Percentiles rank a stretch among this genome's conserved stretches.
These are phyloP conservation scores for Oligia latruncula DNA, from an alignment of 2,888 invertebrate species.

Conservation along the genomic window DNA sequence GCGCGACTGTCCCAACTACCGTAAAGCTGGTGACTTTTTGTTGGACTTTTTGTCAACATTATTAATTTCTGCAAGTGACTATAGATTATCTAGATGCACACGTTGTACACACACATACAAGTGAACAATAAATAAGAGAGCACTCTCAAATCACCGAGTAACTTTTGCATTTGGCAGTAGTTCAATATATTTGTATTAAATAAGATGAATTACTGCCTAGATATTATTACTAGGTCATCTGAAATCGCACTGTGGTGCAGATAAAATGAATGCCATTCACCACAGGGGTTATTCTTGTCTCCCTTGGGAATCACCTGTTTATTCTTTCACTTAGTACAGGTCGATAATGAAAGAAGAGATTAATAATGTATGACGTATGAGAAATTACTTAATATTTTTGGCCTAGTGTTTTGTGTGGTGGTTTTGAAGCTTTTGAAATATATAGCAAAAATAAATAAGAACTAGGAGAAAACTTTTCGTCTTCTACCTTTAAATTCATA, in stretches of 20 bases:
- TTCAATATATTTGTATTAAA: slow-evolving; percentile 78
- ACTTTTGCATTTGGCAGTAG: slow-evolving; percentile 77
- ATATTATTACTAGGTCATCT: slow-evolving; percentile 63
- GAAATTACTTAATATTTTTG: background rate
- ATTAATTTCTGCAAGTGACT: slow-evolving; percentile 59
- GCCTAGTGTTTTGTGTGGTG: background rate
- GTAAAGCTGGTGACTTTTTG: slow-evolving; percentile 41
- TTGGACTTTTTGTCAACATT: slow-evolving; percentile 59
- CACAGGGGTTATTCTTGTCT: slow-evolving; percentile 10
- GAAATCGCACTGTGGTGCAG: slow-evolving; percentile 42
- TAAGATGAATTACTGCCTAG: slow-evolving; percentile 72
- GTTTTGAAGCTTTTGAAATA: background rate
- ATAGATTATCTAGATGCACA: slow-evolving; percentile 44
- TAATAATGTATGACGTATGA: background rate
- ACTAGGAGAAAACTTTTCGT: background rate
- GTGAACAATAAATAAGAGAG: slow-evolving; percentile 65
- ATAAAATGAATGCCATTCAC: slow-evolving; percentile 30
- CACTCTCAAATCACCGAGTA: slow-evolving; percentile 65
- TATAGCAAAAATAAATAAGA: background rate
- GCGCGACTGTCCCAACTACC: slow-evolving; percentile 48
- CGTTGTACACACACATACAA: slow-evolving; percentile 32
- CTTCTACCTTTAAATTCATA: no score
- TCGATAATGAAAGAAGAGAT: background rate
- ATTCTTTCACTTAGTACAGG: background rate
- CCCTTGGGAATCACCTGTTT: background rate